Percentiles rank a stretch among this genome's conserved stretches.
Evolutionary conservation across 2,113 vertebrate genomes (phyloP).

Genomic region (Pollachius pollachius): DNA sequence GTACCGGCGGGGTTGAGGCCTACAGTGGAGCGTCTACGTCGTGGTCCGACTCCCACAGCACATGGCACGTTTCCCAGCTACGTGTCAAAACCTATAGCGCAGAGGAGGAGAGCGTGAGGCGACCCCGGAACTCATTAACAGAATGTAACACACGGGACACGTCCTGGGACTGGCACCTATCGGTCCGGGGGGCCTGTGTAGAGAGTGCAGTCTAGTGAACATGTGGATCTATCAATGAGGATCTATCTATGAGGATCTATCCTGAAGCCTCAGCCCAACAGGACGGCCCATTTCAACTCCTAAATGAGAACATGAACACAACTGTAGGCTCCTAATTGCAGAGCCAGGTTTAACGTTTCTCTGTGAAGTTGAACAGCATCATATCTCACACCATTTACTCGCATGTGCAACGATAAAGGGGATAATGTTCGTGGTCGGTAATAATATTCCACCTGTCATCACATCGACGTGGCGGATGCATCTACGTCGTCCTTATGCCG

Average conservation of each 20-base stretch:
- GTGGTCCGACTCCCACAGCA: no score
- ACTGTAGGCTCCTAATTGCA: no score
- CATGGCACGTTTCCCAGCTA: conserved; percentile 24
- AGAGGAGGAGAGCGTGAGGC: neutral
- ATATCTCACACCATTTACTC: neutral
- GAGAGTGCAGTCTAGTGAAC: no score
- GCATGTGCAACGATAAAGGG: neutral
- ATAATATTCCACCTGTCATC: neutral
- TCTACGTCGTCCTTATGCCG: neutral
- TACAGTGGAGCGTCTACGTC: neutral
- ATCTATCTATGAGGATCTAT: no score
- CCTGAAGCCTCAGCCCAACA: no score
- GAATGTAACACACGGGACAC: neutral
- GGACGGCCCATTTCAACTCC: no score
- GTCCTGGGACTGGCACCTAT: no score
- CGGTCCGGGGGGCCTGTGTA: no score
- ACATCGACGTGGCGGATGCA: neutral
- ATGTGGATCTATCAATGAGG: no score
- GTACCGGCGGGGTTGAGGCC: neutral
- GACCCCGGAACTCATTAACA: neutral
- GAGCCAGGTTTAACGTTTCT: neutral
- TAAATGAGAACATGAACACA: no score
- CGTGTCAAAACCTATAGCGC: conserved; percentile 42
- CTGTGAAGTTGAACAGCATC: neutral
- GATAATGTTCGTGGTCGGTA: neutral